phyloP scores from a whole-genome alignment of 2,113 vertebrate species.

The Grus americana region DNA sequence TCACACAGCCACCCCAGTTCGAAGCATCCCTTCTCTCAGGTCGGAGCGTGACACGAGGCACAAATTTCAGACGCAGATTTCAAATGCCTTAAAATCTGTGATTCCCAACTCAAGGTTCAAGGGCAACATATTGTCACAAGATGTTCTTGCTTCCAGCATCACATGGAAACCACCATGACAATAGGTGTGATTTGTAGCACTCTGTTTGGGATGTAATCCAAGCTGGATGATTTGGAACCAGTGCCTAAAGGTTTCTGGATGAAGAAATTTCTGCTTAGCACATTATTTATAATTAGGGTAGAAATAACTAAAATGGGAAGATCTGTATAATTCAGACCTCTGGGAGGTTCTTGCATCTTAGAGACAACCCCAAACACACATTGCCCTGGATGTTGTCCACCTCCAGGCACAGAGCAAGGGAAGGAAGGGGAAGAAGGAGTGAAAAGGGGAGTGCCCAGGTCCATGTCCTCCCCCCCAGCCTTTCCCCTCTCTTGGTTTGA shows the following conservation, averaged over 20 bases:
- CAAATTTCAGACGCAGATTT: background rate
- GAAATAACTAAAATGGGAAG: background rate
- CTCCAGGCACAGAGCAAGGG: background rate
- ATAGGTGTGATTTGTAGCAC: background rate
- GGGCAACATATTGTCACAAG: background rate
- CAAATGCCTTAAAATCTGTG: accelerated
- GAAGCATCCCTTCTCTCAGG: background rate
- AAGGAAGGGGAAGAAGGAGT: background rate
- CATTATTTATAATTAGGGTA: background rate
- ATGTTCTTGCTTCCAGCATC: background rate
- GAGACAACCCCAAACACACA: background rate
- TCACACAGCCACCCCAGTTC: background rate
- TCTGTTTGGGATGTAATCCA: background rate
- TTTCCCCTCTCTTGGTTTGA: background rate
- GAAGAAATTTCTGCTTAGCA: background rate
- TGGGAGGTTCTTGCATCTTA: background rate
- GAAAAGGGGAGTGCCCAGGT: background rate
- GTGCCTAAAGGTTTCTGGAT: background rate
- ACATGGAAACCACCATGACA: background rate
- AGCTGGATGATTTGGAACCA: background rate
- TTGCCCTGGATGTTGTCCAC: background rate
- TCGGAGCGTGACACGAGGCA: background rate
- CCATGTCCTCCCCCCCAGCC: background rate
- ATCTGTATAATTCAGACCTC: background rate
- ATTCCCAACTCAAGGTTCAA: background rate